phyloP scores from a whole-genome alignment of 2,797 vertebrate species.

The Brachymystax lenok region DNA sequence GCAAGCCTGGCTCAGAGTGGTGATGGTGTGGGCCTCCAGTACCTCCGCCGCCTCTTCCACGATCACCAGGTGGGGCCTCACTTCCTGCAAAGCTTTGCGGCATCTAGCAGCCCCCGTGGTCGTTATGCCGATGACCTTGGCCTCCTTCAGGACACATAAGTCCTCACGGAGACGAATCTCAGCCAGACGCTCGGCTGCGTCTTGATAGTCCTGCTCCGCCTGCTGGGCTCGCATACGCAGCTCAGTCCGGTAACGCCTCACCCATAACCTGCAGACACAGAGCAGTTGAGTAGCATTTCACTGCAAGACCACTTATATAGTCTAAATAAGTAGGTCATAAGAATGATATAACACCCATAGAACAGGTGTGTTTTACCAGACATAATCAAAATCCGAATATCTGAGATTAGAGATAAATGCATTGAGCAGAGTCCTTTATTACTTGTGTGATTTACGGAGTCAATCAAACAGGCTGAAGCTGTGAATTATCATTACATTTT shows the following conservation, averaged over 20 bases:
- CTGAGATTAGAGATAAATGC: not conserved
- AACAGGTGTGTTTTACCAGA: not conserved
- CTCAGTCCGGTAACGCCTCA: slow-evolving; percentile 77
- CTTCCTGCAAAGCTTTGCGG: slow-evolving; percentile 81
- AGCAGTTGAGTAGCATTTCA: not conserved
- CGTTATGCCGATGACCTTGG: slow-evolving; percentile 93
- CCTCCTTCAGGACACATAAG: slow-evolving; percentile 76
- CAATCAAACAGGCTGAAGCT: not conserved
- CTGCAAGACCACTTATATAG: not conserved
- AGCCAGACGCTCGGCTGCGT: slow-evolving; percentile 77
- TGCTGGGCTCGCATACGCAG: slow-evolving; percentile 69
- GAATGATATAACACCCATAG: too few relatives aligned
- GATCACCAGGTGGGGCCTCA: slow-evolving; percentile 84
- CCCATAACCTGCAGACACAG: slow-evolving; percentile 80
- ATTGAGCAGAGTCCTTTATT: not conserved
- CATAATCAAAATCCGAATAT: not conserved
- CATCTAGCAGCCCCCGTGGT: slow-evolving; percentile 95
- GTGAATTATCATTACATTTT: not conserved
- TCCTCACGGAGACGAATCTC: slow-evolving; percentile 83
- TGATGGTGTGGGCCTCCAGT: slow-evolving; percentile 92
- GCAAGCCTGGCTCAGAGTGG: slow-evolving; percentile 85
- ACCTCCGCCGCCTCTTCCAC: slow-evolving; percentile 96
- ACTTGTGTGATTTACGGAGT: not conserved
- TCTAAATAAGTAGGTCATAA: not conserved
- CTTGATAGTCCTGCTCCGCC: slow-evolving; percentile 79